Conservation (phyloP, 2,113 vertebrate species). For the Peromyscus californicus region DNA sequence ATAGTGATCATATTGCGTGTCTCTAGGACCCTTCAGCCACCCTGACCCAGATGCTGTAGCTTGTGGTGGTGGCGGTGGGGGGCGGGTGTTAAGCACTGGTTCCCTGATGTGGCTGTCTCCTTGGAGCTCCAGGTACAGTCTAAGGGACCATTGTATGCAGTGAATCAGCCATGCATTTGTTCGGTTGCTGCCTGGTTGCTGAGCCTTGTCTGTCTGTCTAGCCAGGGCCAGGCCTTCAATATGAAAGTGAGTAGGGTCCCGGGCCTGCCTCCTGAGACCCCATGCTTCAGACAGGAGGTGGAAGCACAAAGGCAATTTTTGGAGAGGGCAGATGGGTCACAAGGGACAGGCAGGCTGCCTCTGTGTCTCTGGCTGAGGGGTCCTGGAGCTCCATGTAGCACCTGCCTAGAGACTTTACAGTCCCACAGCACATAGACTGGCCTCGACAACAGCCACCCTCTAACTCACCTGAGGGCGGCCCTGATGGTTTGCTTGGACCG, state of each 20-base stretch:
- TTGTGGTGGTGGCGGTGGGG: too few species aligned
- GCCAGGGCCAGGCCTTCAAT: background rate
- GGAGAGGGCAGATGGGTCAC: background rate
- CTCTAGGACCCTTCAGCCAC: background rate
- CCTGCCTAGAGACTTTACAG: background rate
- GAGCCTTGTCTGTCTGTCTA: background rate
- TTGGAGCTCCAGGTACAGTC: rapidly evolving
- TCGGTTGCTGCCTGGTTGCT: rapidly evolving
- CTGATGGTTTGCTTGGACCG: background rate
- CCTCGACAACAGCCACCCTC: rapidly evolving
- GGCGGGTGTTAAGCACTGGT: background rate
- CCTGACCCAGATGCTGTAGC: rapidly evolving
- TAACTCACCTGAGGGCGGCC: too few species aligned
- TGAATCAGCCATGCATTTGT: rapidly evolving
- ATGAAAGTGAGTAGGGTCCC: rapidly evolving
- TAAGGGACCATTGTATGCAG: background rate
- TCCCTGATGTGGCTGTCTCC: rapidly evolving
- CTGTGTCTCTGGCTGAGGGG: background rate
- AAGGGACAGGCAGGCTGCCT: background rate
- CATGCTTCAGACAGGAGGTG: rapidly evolving
- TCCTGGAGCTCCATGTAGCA: rapidly evolving
- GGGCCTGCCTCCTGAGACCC: background rate
- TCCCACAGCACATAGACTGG: background rate
- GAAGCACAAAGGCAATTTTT: background rate
- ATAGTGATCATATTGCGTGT: rapidly evolving